Conservation (phyloP, 2,888 invertebrate species). For the Cotesia congregata region DNA sequence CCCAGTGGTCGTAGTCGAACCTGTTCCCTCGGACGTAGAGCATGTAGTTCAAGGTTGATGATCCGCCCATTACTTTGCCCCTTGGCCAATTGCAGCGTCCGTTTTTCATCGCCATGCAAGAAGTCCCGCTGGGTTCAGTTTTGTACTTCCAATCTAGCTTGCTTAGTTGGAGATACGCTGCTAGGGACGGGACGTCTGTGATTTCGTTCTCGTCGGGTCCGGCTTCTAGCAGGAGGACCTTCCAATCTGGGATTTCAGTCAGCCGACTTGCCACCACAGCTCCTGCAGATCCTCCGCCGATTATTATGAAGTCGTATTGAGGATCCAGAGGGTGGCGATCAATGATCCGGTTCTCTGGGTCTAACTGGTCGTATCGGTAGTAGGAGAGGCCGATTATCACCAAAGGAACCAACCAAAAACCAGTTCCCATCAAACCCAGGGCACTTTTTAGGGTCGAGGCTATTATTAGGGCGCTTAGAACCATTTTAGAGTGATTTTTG, state of each 20-base stretch:
- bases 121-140: constrained; percentile 85
- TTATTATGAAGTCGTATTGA: constrained; percentile 88
- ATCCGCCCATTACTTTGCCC: constrained; percentile 91
- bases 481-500: constrained; percentile 72
- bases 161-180: constrained; percentile 88
- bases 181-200: constrained; percentile 88
- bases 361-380: constrained; percentile 84
- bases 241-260: constrained; percentile 83
- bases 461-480: constrained; percentile 80
- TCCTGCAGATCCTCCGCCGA: constrained; percentile 92
- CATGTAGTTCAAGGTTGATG: constrained; percentile 91
- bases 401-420: constrained; percentile 88
- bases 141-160: constrained; percentile 92
- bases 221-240: constrained; percentile 84
- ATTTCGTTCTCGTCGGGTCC: constrained; percentile 92
- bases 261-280: constrained; percentile 88
- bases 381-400: constrained; percentile 86
- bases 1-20: constrained; percentile 92
- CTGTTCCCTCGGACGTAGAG: constrained; percentile 87
- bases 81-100: constrained; percentile 90
- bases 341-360: constrained; percentile 84
- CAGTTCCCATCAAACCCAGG: constrained; percentile 81
- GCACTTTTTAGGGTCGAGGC: constrained; percentile 83
- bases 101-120: constrained; percentile 86
- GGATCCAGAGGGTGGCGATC: constrained; percentile 77